Conservation (phyloP, 2,888 invertebrate genomes). For the Hypena proboscidalis region DNA sequence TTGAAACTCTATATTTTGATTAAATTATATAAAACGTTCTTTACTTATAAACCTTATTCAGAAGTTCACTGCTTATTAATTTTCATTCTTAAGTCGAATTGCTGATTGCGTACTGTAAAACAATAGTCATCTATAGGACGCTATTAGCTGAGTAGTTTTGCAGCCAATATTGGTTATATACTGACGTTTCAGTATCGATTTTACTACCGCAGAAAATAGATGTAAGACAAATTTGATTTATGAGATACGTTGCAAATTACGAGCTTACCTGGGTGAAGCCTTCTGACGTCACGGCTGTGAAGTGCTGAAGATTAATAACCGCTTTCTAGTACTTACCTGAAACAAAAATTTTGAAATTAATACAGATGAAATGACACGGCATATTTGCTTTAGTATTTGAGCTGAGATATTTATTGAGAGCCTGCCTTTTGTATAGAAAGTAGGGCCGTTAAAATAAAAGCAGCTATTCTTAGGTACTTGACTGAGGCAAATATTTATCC, state of each 20-base stretch:
- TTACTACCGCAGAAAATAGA: constrained; percentile 7
- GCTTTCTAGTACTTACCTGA: constrained; percentile 47
- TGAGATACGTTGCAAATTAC: constrained; percentile 12
- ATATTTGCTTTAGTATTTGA: neutral
- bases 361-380: constrained; percentile 1
- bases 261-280: constrained; percentile 40
- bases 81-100: too few species aligned
- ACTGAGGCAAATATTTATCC: constrained; percentile 5
- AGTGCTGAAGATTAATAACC: constrained; percentile 35
- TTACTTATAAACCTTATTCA: too few species aligned
- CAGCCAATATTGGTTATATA: constrained; percentile 2
- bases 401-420: neutral
- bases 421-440: neutral
- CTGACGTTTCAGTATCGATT: constrained; percentile 15
- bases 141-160: too few species aligned
- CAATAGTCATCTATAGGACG: too few species aligned
- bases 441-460: constrained; percentile 3
- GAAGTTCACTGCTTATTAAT: too few species aligned
- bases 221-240: constrained; percentile 25
- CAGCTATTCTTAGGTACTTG: neutral
- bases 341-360: constrained; percentile 40
- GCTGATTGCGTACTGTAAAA: too few species aligned
- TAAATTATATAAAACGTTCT: too few species aligned
- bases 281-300: constrained; percentile 29
- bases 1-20: too few species aligned